Conservation (phyloP, 2,113 vertebrate genomes). For the Sorex araneus region DNA sequence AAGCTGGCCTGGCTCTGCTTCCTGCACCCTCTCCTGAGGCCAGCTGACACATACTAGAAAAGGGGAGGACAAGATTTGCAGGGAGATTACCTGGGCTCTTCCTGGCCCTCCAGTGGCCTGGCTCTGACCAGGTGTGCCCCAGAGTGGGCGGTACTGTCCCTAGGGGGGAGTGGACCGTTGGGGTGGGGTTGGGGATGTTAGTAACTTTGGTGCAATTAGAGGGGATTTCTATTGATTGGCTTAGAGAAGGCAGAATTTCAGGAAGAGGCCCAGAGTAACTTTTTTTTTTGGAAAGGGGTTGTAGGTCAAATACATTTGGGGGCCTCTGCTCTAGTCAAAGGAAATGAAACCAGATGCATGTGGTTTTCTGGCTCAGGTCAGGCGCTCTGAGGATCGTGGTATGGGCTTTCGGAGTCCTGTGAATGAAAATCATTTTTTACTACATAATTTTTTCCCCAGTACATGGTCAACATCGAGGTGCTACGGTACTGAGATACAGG, state of each 20-base stretch:
- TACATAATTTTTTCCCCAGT: background rate
- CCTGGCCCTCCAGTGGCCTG: background rate
- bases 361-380: background rate
- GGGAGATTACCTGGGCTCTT: background rate
- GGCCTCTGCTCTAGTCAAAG: background rate
- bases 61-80: background rate
- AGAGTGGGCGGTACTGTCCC: too few relatives aligned
- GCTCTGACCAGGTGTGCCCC: background rate
- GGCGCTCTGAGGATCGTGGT: background rate
- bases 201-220: too few relatives aligned
- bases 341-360: background rate
- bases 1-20: too few relatives aligned
- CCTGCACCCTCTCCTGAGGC: background rate
- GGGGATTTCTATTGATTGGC: too few relatives aligned
- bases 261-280: too few relatives aligned
- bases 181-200: too few relatives aligned
- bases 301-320: too few relatives aligned
- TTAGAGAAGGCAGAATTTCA: too few relatives aligned
- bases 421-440: constrained; percentile 8
- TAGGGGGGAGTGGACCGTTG: too few relatives aligned
- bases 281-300: too few relatives aligned
- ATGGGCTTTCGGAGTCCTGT: background rate
- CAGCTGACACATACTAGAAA: background rate
- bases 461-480: background rate
- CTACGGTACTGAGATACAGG: background rate